Base-by-base conservation (phyloP, 30 jellyfish, hydroid and myxozoan species). In the Aurelia sp. region DNA sequence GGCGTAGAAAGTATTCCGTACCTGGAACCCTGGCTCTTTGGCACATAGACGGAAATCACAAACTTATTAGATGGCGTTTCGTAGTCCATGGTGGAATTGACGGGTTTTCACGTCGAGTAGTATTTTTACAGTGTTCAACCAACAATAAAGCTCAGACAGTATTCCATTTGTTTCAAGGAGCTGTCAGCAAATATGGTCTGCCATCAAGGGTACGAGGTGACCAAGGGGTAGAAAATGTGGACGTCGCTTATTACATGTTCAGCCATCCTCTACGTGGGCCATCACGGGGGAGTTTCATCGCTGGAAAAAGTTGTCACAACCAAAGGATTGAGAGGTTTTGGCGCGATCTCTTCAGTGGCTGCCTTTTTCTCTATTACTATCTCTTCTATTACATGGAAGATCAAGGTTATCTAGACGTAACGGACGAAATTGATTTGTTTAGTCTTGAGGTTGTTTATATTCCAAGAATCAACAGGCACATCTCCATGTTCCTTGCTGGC, bases 241-340 rank as follows among this genome's bases (percentile, higher is more conserved):
- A 81, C 67, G 84, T 81, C n/a, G 91, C 84, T 16, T 21, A 33
- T 22, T 81, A 40, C 50, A 69, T 81, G 85, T 33, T 81, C 4
- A n/a, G 58, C 50, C 85, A 81, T 41, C 91, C 85, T 3, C 48
- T 50, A 22, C 15, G 85, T 21, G 91, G 91, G 16, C 85, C 91
- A 19, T 41, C 64, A 3, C 48, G 91, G 48, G 91, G 91, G 24
- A 81, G 91, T 41, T 81, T 40, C 77, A 81, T 67, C 9, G 84
- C 85, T 20, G 75, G 91, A 15, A 81, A 81, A 81, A 81, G 91
- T 31, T 81, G 91, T 75, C 84, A 68, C 77, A 81, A 77, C 38
- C 88, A 77, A 77, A 21, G 88, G 70, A 77, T 77, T 22, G 78
- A 77, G 66, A 24, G 88, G 63, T 77, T 77, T 53, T 77, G 88